Evolutionary conservation across 2,113 vertebrate species (phyloP).

Genomic region (Channa argus): DNA sequence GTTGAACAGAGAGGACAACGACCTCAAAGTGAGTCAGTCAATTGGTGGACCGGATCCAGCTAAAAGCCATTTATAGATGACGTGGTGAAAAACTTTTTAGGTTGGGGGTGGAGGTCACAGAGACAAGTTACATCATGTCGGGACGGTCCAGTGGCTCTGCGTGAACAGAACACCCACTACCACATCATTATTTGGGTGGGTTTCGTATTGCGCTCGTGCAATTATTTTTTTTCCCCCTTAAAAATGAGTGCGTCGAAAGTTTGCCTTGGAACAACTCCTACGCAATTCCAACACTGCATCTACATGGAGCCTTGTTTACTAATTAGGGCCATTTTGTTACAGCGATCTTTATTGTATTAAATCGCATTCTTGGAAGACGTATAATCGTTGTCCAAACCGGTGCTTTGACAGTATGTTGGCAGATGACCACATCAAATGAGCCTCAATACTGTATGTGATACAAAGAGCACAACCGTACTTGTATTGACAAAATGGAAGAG

Average conservation of each 20-base stretch:
- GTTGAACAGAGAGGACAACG: constrained; percentile 52
- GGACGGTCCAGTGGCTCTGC: neutral
- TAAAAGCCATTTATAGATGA: constrained; percentile 61
- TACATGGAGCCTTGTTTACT: too few species aligned
- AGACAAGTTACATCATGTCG: constrained; percentile 11
- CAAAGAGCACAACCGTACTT: too few species aligned
- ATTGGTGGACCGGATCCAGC: constrained; percentile 47
- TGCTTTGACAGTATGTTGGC: constrained; percentile 10
- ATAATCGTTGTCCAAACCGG: constrained; percentile 24
- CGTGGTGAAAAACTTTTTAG: constrained; percentile 8
- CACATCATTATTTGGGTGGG: too few species aligned
- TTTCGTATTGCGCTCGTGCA: neutral
- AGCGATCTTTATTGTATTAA: too few species aligned
- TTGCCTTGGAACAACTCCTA: too few species aligned
- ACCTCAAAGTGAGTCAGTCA: constrained; percentile 60
- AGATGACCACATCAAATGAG: neutral
- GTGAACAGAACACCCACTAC: neutral
- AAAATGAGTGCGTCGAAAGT: too few species aligned
- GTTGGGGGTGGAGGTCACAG: neutral
- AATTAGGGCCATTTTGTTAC: too few species aligned
- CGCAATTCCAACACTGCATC: too few species aligned
- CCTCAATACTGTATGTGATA: too few species aligned
- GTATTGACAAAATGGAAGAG: too few species aligned
- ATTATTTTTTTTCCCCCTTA: constrained; percentile 11
- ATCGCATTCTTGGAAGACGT: too few species aligned